Evolutionary conservation across 2,888 invertebrate species (phyloP).

Genomic region (Arctia plantaginis): DNA sequence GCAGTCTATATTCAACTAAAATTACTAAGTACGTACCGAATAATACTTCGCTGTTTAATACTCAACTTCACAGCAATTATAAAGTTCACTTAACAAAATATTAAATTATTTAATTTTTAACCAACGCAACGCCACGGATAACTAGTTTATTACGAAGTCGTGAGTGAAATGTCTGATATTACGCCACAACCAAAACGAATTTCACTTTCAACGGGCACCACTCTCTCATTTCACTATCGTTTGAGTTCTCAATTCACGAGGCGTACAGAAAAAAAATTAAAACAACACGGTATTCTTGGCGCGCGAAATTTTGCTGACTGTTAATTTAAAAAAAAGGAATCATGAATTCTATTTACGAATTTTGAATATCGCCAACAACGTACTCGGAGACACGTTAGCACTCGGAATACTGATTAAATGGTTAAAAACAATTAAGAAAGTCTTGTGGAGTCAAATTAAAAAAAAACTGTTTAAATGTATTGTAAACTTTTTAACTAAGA

Average conservation of each 20-base stretch:
- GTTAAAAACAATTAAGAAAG: constrained; percentile 32
- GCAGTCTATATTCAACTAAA: not conserved
- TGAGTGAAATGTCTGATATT: constrained; percentile 70
- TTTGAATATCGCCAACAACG: constrained; percentile 13
- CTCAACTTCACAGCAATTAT: constrained; percentile 7
- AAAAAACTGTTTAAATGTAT: not conserved
- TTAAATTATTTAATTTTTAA: constrained; percentile 31
- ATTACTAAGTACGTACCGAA: constrained; percentile 32
- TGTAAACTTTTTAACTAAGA: not conserved
- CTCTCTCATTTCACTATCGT: constrained; percentile 74
- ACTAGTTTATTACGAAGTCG: constrained; percentile 56
- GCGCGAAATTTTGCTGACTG: constrained; percentile 23
- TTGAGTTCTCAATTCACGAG: constrained; percentile 33
- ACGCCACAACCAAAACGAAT: constrained; percentile 62
- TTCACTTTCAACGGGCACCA: constrained; percentile 75
- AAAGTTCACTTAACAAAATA: constrained; percentile 17
- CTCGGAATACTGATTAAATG: constrained; percentile 24
- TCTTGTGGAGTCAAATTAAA: not conserved
- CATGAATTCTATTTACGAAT: not conserved
- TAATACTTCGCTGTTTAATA: constrained; percentile 24
- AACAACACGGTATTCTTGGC: constrained; percentile 8
- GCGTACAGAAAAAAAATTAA: constrained; percentile 10
- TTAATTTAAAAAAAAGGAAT: not conserved
- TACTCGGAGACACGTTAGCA: constrained; percentile 39
- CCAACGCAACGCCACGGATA: constrained; percentile 29